Base-by-base conservation (phyloP, 2,113 vertebrate species). In the Gymnobelideus leadbeateri region DNA sequence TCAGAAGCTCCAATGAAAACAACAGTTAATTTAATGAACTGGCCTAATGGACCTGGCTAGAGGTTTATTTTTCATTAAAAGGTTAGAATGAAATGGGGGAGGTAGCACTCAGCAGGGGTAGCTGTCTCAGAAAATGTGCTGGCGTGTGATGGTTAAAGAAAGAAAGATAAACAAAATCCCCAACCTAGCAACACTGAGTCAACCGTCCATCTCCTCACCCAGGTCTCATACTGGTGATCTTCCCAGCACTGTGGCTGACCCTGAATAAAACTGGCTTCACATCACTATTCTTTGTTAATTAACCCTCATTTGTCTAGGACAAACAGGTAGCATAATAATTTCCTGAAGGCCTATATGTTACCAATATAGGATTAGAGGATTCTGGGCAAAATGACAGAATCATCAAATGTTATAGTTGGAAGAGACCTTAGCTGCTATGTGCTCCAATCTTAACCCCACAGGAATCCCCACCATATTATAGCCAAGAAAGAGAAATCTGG, bases 1-100 rank as follows among this genome's bases (percentile, higher is more conserved):
- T 95, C 91, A 91, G 92, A 94, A 91, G 50, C 51, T 21, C 93
- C 55, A 91, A n/a, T 91, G 91, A 89, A 95, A 91, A 96, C 95
- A 89, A 37, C 37, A 57, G 8, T 0, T 96, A 97, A 97, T 97
- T 96, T 96, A 94, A 77, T 37, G 92, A 89, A 94, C 55, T 95
- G 93, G 91, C 92, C 93, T 90, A 46, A 51, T 91, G 96, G 97
- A 89, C 95, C 61, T 94, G 91, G 94, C 6, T 51, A 94, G 53
- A 84, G 28, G n/a, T 98, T 98, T 96, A 94, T 92, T 96, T 96
- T 97, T 97, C 98, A 98, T 96, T 98, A 97, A 96, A 97, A 97
- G 95, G 94, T 92, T 14, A 47, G 0, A 10, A 90, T 93, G 94
- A 98, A 77, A 92, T 96, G 92, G 0, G 23, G 95, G 97, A 98